phyloP scores from a whole-genome alignment of 2,888 invertebrate species.

The Gisinianus flammeolus region DNA sequence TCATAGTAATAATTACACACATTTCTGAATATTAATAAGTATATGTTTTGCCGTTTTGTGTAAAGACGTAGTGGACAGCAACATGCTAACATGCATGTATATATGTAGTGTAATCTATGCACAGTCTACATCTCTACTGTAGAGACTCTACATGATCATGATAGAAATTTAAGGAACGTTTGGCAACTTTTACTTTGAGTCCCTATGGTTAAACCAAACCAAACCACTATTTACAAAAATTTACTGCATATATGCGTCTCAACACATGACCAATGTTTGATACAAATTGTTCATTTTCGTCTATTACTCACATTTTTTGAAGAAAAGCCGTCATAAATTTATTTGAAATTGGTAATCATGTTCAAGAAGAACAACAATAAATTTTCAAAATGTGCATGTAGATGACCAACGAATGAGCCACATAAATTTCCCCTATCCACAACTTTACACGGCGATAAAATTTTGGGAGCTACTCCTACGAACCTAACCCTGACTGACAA shows the following conservation, averaged over 20 bases:
- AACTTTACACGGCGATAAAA: too few species aligned
- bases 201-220: too few species aligned
- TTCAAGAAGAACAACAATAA: not conserved
- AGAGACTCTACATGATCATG: not conserved
- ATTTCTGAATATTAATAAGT: conserved; percentile 8
- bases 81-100: not conserved
- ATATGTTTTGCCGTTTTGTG: not conserved
- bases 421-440: too few species aligned
- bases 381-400: not conserved
- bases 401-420: too few species aligned
- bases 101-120: not conserved
- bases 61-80: too few species aligned
- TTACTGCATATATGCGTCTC: too few species aligned
- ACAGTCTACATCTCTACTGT: not conserved
- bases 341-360: conserved; percentile 21
- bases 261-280: too few species aligned
- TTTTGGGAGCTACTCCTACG: too few species aligned
- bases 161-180: conserved; percentile 1
- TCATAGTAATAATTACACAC: not conserved
- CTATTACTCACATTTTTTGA: too few species aligned
- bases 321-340: conserved; percentile 13
- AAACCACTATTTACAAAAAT: too few species aligned
- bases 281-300: too few species aligned
- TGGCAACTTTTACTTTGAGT: conserved; percentile 6
- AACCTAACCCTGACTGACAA: too few species aligned